Evolutionary conservation across 2,797 vertebrate species (phyloP).

Genomic region (Alauda arvensis): DNA sequence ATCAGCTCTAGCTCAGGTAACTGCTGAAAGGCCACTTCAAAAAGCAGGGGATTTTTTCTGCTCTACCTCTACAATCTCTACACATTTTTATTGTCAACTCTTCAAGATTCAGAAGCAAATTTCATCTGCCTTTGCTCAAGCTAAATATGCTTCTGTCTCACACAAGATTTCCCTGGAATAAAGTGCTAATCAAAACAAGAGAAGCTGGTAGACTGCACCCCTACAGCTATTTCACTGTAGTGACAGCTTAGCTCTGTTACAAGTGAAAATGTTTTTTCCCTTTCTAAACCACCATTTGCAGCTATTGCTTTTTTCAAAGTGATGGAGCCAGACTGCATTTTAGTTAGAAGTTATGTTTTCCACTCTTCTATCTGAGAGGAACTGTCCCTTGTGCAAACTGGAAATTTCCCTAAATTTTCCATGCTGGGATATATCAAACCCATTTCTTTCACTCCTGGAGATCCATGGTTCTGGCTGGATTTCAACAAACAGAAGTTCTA

Average conservation of each 20-base stretch:
- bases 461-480: not conserved
- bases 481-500: not conserved
- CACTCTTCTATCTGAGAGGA: not conserved
- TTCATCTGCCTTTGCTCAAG: not conserved
- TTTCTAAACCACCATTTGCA: not conserved
- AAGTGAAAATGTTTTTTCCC: not conserved
- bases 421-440: not conserved
- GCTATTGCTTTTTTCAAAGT: not conserved
- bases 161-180: not conserved
- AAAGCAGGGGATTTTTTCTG: not conserved
- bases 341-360: not conserved
- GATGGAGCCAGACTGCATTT: not conserved
- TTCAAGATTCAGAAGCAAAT: not conserved
- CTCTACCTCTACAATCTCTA: not conserved
- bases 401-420: not conserved
- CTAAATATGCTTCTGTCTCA: not conserved
- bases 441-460: not conserved
- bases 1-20: not conserved
- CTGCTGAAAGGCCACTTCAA: not conserved
- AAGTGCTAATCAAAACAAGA: conserved; percentile 1
- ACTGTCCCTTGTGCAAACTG: not conserved
- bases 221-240: not conserved
- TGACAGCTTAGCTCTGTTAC: not conserved
- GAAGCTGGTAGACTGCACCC: not conserved
- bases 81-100: not conserved